phyloP scores from a whole-genome alignment of 2,113 vertebrate genomes.

The Ictidomys tridecemlineatus region DNA sequence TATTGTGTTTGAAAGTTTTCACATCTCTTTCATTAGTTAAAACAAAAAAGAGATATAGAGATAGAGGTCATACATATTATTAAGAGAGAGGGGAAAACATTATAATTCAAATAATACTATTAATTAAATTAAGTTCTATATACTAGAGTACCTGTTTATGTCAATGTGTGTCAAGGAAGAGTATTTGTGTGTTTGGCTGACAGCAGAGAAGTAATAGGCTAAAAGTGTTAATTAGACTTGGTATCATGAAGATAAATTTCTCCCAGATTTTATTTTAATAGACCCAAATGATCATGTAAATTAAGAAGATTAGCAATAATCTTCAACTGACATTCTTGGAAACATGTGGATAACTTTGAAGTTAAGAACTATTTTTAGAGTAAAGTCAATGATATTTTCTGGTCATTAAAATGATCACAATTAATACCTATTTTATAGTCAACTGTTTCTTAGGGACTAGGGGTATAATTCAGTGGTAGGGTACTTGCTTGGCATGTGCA shows the following conservation, averaged over 20 bases:
- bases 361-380: slow-evolving; percentile 38
- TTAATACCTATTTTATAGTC: background rate
- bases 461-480: background rate
- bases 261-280: background rate
- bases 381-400: slow-evolving; percentile 36
- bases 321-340: background rate
- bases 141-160: background rate
- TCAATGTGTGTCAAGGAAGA: background rate
- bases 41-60: background rate
- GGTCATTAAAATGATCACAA: background rate
- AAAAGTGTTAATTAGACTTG: background rate
- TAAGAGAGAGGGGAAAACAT: background rate
- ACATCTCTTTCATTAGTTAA: background rate
- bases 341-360: background rate
- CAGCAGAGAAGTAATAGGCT: background rate
- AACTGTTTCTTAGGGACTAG: background rate
- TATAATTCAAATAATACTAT: slow-evolving; percentile 10
- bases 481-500: background rate
- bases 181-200: background rate
- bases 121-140: background rate
- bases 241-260: background rate
- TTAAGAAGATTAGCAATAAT: background rate
- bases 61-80: background rate
- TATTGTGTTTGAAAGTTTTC: background rate
- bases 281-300: background rate